Evolutionary conservation across 2,888 invertebrate genomes (phyloP), one percentile per base, ranked within the genome.

Genomic region (Apamea sordens): DNA sequence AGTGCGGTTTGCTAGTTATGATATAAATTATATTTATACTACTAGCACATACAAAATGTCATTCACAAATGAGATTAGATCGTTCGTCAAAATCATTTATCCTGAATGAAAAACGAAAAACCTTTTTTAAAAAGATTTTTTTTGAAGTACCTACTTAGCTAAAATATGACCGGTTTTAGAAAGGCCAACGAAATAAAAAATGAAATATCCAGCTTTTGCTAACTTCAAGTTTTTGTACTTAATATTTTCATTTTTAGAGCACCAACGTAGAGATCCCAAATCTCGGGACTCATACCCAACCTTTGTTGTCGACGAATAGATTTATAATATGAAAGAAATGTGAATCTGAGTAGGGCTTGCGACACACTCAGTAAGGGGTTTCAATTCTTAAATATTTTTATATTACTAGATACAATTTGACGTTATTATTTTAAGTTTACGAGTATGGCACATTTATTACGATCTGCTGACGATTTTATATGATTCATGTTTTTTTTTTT

Each of bases 291-390:
- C 79, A 79, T 84, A 70, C 53, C 41, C 76, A 47, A 79, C 87
- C 87, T 85, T 84, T 85, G 87, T 85, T 53, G 79, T 84, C 76
- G 28, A 73, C 63, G 73, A 85, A 85, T 83, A 86, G 84, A 73
- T 85, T 87, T 85, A 85, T 87, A 84, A 85, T 87, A 87, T 85
- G 84, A 84, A 85, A 73, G 76, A 79, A 85, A 79, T 87, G 53
- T 67, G 84, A 76, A 76, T 79, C 64, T 79, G 67, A 73, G 70
- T 67, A 47, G 63, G 56, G 28, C 61, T 41, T 28, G 36, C 10
- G 36, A 59, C 67, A 71, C 65, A 63, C 80, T 63, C 24, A 21
- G 50, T 36, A 18, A 63, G 8, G 41, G 63, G 24, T 68, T 72
- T 68, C 44, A 84, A 56, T 21, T 78, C 36, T 32, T 59, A 28